Base-by-base conservation (phyloP, 2,113 vertebrate genomes). In the Brachyhypopomus occidentalis region DNA sequence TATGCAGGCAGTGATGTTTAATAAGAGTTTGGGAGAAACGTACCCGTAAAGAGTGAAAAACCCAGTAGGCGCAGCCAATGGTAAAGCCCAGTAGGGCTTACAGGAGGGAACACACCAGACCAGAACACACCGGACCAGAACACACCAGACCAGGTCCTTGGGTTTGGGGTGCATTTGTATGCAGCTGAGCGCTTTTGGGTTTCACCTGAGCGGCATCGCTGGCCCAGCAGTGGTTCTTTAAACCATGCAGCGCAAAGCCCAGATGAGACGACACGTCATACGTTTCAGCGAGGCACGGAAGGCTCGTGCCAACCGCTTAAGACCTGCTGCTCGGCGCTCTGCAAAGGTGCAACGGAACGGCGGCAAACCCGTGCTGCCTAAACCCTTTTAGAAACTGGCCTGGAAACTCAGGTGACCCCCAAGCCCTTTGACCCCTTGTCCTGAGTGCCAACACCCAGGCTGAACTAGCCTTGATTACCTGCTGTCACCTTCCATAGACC, bases 401-500 rank as follows among this genome's bases (percentile, higher is more conserved):
- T 38, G 36, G 36, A 38, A 38, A 38, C 36, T 6, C 36, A 6
- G n/a, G n/a, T 78, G 84, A 85, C 77, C 84, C 76, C 56, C 76
- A 48, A 48, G 41, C 60, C 45, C 84, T 78, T 64, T 78, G 72
- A 74, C 72, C 56, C 77, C 73, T 41, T 36, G 63, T 72, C 77
- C 52, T 23, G 72, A 22, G 72, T 76, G 72, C 72, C 34, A 79
- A 67, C 23, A n/a, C 72, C 69, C 23, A 59, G 66, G 56, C 58
- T 70, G 79, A 76, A 82, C 79, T 82, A 85, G 12, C 22, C 72
- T 78, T 85, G 84, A 86, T 83, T 86, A 83, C 78, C 84, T 83
- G 84, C 81, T 83, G 78, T 72, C 41, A 9, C 72, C 75, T 59
- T 69, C 60, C 20, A 16, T 5, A 17, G 60, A 83, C 62, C 67